These are phyloP conservation scores for Manduca sexta DNA, from an alignment of 1,140 invertebrate genomes.

Conservation along the genomic window DNA sequence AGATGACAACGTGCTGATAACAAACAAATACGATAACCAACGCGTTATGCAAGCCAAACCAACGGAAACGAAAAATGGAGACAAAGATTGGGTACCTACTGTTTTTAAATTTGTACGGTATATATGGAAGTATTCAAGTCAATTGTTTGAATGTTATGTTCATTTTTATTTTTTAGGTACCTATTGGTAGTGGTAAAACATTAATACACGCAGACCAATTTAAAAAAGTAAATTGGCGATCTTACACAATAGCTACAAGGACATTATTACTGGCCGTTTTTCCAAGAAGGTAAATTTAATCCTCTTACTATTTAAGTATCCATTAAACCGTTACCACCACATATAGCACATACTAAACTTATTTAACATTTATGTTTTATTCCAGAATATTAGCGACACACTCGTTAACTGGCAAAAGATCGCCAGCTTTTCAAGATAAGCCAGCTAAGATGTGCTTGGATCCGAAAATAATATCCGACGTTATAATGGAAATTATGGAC, in stretches of 20 bases:
- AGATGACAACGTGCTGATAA: conserved; percentile 47
- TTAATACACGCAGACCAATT: conserved; percentile 53
- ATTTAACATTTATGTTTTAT: conserved; percentile 16
- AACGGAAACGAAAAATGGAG: neutral
- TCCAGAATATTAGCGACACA: conserved; percentile 63
- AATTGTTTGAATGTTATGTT: neutral
- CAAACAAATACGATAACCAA: conserved; percentile 37
- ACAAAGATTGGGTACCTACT: conserved; percentile 39
- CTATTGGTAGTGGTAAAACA: conserved; percentile 54
- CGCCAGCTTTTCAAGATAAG: conserved; percentile 60
- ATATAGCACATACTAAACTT: neutral
- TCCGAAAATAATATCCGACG: conserved; percentile 57
- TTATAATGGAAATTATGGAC: conserved; percentile 57
- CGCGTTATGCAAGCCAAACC: conserved; percentile 3
- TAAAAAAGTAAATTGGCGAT: conserved; percentile 63
- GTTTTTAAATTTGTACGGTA: neutral
- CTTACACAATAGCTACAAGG: conserved; percentile 60
- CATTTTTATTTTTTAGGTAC: conserved; percentile 30
- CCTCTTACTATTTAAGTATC: neutral
- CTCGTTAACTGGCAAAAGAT: conserved; percentile 63
- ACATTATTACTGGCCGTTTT: conserved; percentile 60
- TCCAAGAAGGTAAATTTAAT: conserved; percentile 42
- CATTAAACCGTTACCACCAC: neutral
- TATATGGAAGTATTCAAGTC: neutral
- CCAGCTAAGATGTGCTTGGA: conserved; percentile 65